Evolutionary conservation across 2,797 vertebrate genomes (phyloP).

Genomic region (Neomorphus geoffroyi): DNA sequence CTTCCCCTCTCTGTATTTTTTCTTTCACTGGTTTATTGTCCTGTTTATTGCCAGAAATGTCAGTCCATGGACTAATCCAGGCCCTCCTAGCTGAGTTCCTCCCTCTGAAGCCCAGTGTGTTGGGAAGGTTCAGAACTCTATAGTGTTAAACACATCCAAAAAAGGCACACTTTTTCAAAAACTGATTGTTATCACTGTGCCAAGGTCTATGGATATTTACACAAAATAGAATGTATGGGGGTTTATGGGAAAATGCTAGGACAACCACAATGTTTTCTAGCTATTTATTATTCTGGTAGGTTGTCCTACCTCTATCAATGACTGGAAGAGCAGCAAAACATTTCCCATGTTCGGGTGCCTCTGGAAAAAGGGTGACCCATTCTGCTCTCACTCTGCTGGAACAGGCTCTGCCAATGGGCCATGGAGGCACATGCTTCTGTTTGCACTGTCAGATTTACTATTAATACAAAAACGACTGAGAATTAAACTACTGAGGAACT

Average conservation of each 20-base stretch:
- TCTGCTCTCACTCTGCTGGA: background rate
- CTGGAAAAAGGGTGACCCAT: background rate
- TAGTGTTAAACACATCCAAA: background rate
- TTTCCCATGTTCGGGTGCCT: background rate
- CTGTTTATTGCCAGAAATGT: background rate
- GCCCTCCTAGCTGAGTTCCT: background rate
- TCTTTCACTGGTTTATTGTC: background rate
- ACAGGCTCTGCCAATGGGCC: background rate
- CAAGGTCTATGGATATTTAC: background rate
- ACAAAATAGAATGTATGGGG: background rate
- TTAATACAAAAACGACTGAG: background rate
- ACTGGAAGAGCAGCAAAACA: background rate
- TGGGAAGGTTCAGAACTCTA: background rate
- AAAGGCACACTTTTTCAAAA: background rate
- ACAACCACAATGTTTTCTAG: background rate
- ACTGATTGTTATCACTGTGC: background rate
- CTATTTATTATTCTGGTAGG: background rate
- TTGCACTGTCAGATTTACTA: background rate
- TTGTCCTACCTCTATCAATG: background rate
- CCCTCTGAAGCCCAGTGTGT: fast-evolving
- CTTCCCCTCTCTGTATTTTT: background rate
- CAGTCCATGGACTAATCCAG: background rate
- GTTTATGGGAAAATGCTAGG: background rate
- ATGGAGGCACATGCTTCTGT: background rate
- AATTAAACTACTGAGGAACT: background rate